phyloP scores from a whole-genome alignment of 2,113 vertebrate species.

The Ahaetulla prasina region DNA sequence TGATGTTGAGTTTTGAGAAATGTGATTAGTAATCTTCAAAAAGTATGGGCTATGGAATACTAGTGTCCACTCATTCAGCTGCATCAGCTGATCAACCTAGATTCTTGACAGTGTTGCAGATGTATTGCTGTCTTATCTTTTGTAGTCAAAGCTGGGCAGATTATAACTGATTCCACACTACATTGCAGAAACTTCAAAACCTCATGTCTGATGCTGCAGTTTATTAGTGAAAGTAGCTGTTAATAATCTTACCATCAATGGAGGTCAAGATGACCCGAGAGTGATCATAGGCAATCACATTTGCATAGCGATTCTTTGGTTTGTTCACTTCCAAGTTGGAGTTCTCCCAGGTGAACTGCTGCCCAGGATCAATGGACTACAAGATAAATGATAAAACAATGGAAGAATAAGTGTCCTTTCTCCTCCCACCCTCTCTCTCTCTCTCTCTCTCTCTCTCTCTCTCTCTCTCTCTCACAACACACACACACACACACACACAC shows the following conservation, averaged over 20 bases:
- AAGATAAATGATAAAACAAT: conserved; percentile 5
- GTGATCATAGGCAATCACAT: conserved; percentile 94
- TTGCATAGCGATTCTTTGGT: conserved; percentile 96
- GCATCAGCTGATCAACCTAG: background rate
- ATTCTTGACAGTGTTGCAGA: background rate
- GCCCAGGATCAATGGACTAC: conserved; percentile 91
- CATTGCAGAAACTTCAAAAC: background rate
- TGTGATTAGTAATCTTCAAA: background rate
- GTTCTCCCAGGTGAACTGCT: conserved; percentile 97
- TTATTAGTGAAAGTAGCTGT: background rate
- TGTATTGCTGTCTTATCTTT: background rate
- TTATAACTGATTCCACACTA: background rate
- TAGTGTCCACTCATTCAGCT: background rate
- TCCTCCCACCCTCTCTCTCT: background rate
- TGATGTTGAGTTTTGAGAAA: background rate
- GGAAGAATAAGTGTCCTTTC: background rate
- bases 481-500: no score
- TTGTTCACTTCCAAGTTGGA: conserved; percentile 97
- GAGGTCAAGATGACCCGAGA: conserved; percentile 89
- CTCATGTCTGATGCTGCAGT: background rate
- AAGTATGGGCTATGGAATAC: background rate
- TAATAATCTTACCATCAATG: conserved; percentile 80
- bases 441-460: no score
- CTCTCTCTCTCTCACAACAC: no score
- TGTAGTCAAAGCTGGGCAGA: background rate